These are phyloP conservation scores for Bothrops jararaca DNA, from an alignment of 2,113 vertebrate species.

Conservation along the genomic window DNA sequence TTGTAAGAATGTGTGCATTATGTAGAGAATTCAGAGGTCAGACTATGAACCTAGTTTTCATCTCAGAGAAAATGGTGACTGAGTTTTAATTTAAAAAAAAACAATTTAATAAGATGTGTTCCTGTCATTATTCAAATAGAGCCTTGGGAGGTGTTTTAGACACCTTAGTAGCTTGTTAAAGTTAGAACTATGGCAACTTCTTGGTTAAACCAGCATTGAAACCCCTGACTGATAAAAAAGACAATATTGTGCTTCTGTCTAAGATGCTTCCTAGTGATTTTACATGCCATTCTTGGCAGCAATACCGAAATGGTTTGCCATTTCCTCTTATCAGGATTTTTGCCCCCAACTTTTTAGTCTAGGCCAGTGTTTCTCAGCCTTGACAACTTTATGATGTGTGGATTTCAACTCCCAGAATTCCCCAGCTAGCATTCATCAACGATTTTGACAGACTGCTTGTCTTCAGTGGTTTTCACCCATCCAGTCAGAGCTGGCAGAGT, in stretches of 20 bases:
- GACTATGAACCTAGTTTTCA: slow-evolving; percentile 48
- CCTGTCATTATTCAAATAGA: slow-evolving; percentile 22
- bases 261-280: neutral
- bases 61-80: slow-evolving; percentile 51
- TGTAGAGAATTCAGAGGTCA: slow-evolving; percentile 49
- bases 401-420: neutral
- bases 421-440: neutral
- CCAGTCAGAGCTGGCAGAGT: neutral
- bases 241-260: neutral
- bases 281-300: neutral
- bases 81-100: slow-evolving; percentile 32
- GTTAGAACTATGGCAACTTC: neutral
- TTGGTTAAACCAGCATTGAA: neutral
- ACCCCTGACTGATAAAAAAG: neutral
- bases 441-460: neutral
- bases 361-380: neutral
- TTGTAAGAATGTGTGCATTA: slow-evolving; percentile 52
- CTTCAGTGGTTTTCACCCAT: neutral
- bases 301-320: neutral
- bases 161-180: neutral
- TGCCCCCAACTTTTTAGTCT: neutral
- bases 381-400: neutral
- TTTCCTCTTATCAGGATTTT: neutral
- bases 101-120: neutral
- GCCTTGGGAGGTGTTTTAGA: neutral